phyloP scores from a whole-genome alignment of 1,140 invertebrate genomes.

The Drosophila auraria region DNA sequence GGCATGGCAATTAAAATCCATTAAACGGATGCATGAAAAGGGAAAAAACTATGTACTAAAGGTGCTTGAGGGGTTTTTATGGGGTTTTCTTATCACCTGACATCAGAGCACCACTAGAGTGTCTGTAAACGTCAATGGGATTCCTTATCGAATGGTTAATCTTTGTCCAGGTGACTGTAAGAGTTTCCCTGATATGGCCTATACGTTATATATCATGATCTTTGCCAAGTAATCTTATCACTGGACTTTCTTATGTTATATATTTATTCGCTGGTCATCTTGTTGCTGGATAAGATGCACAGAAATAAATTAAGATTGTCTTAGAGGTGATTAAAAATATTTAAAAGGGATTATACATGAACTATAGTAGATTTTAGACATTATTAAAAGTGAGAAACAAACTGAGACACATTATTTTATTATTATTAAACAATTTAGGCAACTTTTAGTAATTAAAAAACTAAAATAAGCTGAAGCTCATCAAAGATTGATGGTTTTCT shows the following conservation, averaged over 20 bases:
- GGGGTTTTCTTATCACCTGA: slow-evolving; percentile 14
- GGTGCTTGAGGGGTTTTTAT: not conserved
- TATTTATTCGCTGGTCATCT: not conserved
- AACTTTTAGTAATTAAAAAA: no score
- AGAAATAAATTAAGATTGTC: not conserved
- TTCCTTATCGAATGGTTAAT: slow-evolving; percentile 30
- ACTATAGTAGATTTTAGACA: no score
- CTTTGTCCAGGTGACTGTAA: not conserved
- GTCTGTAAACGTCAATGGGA: slow-evolving; percentile 21
- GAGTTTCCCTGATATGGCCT: slow-evolving; percentile 11
- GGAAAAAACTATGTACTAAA: not conserved
- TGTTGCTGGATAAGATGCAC: not conserved
- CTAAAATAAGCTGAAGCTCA: no score
- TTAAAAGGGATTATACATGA: no score
- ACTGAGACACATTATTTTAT: no score
- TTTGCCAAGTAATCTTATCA: slow-evolving; percentile 24
- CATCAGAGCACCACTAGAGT: not conserved
- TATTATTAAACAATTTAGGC: no score
- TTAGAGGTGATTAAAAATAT: no score
- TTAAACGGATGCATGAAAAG: slow-evolving; percentile 5
- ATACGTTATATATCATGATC: slow-evolving; percentile 24
- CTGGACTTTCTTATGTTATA: not conserved
- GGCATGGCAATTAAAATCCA: not conserved
- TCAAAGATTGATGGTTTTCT: no score
- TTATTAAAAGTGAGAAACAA: no score